phyloP scores from a whole-genome alignment of 2,797 vertebrate genomes.

The Amblyraja radiata region DNA sequence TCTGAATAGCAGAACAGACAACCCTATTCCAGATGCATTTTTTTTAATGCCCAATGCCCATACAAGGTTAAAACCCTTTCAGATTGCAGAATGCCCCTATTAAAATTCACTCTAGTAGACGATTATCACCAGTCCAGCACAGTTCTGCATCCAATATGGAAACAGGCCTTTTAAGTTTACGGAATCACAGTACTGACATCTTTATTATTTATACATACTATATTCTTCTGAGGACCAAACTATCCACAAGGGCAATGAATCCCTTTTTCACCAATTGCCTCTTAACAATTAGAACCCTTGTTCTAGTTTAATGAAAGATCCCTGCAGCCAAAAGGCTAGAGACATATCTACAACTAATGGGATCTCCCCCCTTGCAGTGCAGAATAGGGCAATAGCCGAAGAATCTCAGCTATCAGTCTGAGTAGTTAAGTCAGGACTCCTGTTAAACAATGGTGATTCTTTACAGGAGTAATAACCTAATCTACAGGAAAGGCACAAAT shows the following conservation, averaged over 20 bases:
- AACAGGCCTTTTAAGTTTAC: background rate
- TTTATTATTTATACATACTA: background rate
- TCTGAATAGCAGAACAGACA: background rate
- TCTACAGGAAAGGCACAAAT: constrained; percentile 12
- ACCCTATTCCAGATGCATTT: background rate
- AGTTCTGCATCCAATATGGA: background rate
- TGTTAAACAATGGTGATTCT: background rate
- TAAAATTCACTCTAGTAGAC: background rate
- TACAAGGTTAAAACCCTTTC: background rate
- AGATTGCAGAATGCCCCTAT: background rate
- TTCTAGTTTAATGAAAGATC: background rate
- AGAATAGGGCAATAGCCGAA: background rate
- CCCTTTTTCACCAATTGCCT: background rate
- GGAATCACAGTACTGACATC: background rate
- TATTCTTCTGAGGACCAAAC: constrained; percentile 5
- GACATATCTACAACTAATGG: background rate
- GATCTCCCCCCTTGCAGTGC: background rate
- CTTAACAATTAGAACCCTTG: background rate
- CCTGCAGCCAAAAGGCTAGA: background rate
- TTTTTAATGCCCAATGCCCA: background rate
- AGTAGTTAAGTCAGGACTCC: background rate
- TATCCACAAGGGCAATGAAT: background rate
- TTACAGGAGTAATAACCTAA: constrained; percentile 10
- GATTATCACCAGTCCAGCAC: background rate
- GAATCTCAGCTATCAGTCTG: background rate